Evolutionary conservation across 2,113 vertebrate species (phyloP).

Genomic region (Oostethus manadensis): DNA sequence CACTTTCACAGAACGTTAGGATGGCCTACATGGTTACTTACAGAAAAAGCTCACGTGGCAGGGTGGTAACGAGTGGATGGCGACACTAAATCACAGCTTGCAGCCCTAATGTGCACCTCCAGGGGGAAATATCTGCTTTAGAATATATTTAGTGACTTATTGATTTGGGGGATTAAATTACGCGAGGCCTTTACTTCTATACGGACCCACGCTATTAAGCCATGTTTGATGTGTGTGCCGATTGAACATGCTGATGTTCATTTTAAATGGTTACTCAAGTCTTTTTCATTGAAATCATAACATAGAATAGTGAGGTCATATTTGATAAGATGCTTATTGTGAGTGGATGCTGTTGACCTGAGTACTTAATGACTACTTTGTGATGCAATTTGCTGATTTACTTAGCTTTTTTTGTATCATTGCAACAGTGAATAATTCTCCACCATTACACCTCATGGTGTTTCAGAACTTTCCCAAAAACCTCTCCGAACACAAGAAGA

Average conservation of each 20-base stretch:
- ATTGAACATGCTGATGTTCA: no score
- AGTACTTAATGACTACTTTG: no score
- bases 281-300: no score
- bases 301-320: no score
- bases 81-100: constrained; percentile 47
- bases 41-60: constrained; percentile 10
- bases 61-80: constrained; percentile 39
- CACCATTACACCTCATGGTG: background rate
- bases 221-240: constrained; percentile 26
- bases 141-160: constrained; percentile 53
- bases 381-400: no score
- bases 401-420: constrained; percentile 21
- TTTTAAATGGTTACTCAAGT: no score
- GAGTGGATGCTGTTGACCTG: no score
- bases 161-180: constrained; percentile 49
- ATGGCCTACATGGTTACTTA: constrained; percentile 21
- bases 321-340: no score
- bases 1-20: no score
- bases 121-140: constrained; percentile 51
- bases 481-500: background rate
- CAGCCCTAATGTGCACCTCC: constrained; percentile 48
- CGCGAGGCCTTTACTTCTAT: constrained; percentile 11
- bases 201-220: constrained; percentile 23
- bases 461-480: background rate
- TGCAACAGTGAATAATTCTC: background rate